Evolutionary conservation across 2,113 vertebrate genomes (phyloP).

Genomic region (Pholis gunnellus): DNA sequence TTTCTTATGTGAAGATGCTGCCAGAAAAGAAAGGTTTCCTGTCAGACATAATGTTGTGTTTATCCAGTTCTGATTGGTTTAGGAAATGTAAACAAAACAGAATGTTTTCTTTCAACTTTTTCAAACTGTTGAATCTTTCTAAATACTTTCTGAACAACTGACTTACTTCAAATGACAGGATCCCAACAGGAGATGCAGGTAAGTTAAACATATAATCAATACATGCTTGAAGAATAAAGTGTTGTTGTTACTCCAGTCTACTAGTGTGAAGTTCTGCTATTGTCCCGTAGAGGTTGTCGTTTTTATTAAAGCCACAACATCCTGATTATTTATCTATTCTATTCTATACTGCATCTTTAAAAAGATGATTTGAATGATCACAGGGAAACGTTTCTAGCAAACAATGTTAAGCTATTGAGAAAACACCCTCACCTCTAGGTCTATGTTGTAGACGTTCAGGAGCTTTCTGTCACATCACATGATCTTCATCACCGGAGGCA

Average conservation of each 20-base stretch:
- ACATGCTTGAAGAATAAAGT: neutral
- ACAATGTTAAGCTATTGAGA: neutral
- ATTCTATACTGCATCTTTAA: neutral
- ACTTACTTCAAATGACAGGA: neutral
- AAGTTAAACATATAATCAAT: neutral
- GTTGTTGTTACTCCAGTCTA: no score
- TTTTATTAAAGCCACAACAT: neutral
- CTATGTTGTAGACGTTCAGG: neutral
- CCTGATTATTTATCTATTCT: neutral
- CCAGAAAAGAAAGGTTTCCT: no score
- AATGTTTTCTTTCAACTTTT: constrained; percentile 55
- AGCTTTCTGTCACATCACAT: neutral
- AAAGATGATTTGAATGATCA: neutral
- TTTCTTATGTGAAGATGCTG: neutral
- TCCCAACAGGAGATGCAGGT: neutral
- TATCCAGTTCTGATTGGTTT: neutral
- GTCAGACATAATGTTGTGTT: neutral
- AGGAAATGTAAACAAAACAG: neutral
- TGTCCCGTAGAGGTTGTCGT: neutral
- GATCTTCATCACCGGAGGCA: neutral
- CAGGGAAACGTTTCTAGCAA: neutral
- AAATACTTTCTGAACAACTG: neutral
- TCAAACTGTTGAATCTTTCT: neutral
- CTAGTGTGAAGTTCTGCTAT: neutral
- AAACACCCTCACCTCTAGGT: neutral